Evolutionary conservation across 2,888 invertebrate genomes (phyloP).

Genomic region (Balanococcus diminutus): DNA sequence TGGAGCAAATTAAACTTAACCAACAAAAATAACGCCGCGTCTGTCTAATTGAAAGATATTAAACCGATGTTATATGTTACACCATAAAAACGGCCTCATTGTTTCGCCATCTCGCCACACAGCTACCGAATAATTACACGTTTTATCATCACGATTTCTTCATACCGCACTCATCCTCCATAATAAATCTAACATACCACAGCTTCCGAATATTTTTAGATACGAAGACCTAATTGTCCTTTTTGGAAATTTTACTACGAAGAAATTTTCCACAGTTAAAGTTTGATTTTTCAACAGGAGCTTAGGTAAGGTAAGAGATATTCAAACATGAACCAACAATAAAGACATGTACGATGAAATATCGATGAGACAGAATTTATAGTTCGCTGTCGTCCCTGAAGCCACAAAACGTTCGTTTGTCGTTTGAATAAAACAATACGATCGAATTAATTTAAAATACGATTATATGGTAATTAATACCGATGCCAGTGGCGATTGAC

Average conservation of each 20-base stretch:
- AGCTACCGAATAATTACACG: slow-evolving; percentile 48
- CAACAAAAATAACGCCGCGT: slow-evolving; percentile 43
- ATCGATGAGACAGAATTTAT: neutral
- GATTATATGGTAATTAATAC: neutral
- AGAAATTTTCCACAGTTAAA: neutral
- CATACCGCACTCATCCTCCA: neutral
- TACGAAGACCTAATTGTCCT: neutral
- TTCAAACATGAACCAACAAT: too few relatives aligned
- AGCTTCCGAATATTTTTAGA: slow-evolving; percentile 1
- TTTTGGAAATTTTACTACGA: neutral
- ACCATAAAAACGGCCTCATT: slow-evolving; percentile 44
- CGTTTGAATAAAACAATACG: neutral
- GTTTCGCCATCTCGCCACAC: slow-evolving; percentile 40
- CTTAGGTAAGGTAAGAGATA: neutral
- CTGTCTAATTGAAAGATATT: slow-evolving; percentile 47
- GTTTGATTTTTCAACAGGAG: neutral
- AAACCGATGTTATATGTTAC: slow-evolving; percentile 33
- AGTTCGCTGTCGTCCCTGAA: neutral
- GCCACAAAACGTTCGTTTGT: neutral
- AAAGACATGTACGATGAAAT: neutral
- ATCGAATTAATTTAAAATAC: neutral
- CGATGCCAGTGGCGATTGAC: neutral
- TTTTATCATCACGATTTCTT: slow-evolving; percentile 40
- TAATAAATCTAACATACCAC: neutral
- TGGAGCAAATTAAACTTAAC: slow-evolving; percentile 43